phyloP scores from a whole-genome alignment of 2,888 invertebrate species.

The Andrena minutula region DNA sequence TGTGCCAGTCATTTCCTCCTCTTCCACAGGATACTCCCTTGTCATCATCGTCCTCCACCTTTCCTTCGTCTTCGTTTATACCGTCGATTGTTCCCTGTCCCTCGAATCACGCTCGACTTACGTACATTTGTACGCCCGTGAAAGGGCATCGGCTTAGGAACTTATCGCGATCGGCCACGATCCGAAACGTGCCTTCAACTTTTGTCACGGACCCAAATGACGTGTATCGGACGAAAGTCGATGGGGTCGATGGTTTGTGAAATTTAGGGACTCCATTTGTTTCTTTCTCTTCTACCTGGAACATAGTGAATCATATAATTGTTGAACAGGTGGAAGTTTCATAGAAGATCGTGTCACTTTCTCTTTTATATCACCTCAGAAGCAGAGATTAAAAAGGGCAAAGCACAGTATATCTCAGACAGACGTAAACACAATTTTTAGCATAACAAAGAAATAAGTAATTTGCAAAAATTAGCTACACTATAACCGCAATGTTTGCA shows the following conservation, averaged over 20 bases:
- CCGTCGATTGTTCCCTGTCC: constrained; percentile 29
- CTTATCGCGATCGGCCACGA: background rate
- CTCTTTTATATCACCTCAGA: no score
- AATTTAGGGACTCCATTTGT: background rate
- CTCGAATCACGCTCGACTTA: constrained; percentile 24
- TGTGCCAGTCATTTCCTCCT: constrained; percentile 78
- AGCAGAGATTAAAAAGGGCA: no score
- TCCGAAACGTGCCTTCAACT: background rate
- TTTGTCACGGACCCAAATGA: background rate
- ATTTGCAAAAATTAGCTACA: no score
- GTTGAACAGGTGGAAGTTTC: no score
- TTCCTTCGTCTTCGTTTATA: constrained; percentile 24
- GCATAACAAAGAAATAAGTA: no score
- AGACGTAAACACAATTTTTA: no score
- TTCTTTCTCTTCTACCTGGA: background rate
- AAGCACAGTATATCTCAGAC: no score
- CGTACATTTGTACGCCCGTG: background rate
- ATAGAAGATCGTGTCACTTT: no score
- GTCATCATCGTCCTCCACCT: constrained; percentile 70
- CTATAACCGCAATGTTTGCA: no score
- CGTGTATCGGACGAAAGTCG: background rate
- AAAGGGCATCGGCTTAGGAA: constrained; percentile 1
- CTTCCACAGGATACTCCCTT: constrained; percentile 55
- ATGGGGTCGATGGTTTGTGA: background rate
- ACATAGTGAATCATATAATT: no score